These are phyloP conservation scores for Rhizomys pruinosus DNA, from an alignment of 2,113 vertebrate species.

Conservation along the genomic window DNA sequence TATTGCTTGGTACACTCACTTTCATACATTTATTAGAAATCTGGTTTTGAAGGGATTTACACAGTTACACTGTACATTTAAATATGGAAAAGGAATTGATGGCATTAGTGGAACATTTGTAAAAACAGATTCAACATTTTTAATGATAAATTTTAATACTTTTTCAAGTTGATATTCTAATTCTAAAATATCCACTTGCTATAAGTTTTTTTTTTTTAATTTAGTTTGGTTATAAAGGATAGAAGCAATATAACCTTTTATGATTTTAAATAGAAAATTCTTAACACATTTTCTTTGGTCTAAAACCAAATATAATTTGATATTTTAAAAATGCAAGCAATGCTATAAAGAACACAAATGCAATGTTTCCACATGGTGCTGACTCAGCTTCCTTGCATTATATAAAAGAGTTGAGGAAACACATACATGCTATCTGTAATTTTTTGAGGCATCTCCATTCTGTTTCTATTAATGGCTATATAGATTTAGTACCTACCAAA, in stretches of 20 bases:
- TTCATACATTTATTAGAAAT: slow-evolving; percentile 76
- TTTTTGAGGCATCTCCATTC: background rate
- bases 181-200: slow-evolving; percentile 73
- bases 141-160: slow-evolving; percentile 68
- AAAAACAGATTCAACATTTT: slow-evolving; percentile 62
- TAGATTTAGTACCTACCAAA: background rate
- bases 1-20: slow-evolving; percentile 64
- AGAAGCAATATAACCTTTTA: slow-evolving; percentile 49
- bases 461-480: background rate
- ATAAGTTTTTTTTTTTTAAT: slow-evolving; percentile 70
- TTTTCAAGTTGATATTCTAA: slow-evolving; percentile 67
- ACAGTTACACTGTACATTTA: slow-evolving; percentile 61
- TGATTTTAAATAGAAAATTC: slow-evolving; percentile 18
- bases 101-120: slow-evolving; percentile 66
- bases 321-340: background rate
- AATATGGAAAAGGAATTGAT: slow-evolving; percentile 65
- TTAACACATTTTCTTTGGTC: background rate
- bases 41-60: slow-evolving; percentile 73
- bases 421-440: background rate
- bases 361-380: background rate
- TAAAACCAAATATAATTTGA: background rate
- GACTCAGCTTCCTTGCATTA: too few relatives aligned
- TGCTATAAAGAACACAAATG: background rate
- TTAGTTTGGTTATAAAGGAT: slow-evolving; percentile 75
- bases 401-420: background rate